phyloP scores from a whole-genome alignment of 2,888 invertebrate species.

The Apodemia zela region DNA sequence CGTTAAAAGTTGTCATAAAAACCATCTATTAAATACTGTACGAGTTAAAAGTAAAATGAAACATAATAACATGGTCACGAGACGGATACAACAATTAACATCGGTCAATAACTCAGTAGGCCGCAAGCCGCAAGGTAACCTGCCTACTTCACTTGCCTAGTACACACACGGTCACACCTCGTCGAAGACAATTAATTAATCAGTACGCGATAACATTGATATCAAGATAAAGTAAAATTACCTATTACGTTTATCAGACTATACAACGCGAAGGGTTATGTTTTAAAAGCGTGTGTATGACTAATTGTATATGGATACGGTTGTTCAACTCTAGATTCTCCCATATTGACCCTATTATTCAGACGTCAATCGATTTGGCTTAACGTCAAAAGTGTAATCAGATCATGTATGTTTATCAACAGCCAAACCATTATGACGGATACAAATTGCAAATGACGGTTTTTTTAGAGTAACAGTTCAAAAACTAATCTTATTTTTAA shows the following conservation, averaged over 20 bases:
- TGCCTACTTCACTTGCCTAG: constrained; percentile 39
- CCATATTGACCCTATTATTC: background rate
- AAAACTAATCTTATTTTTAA: too few species aligned
- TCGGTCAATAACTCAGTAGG: constrained; percentile 59
- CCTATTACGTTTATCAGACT: constrained; percentile 14
- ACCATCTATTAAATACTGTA: constrained; percentile 6
- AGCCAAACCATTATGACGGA: too few species aligned
- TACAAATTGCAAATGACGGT: too few species aligned
- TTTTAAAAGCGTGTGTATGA: background rate
- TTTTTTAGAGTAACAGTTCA: too few species aligned
- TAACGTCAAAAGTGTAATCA: too few species aligned
- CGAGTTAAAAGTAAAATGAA: constrained; percentile 36
- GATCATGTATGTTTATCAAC: too few species aligned
- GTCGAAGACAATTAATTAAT: constrained; percentile 63
- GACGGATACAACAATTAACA: constrained; percentile 62
- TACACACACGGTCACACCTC: constrained; percentile 51
- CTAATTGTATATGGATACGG: background rate
- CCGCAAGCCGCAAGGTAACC: constrained; percentile 44
- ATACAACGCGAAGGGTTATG: background rate
- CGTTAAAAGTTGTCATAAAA: constrained; percentile 8
- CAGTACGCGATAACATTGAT: constrained; percentile 64
- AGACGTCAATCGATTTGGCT: background rate
- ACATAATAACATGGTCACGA: constrained; percentile 46
- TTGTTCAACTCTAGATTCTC: background rate
- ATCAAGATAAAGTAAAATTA: constrained; percentile 50